Conservation (phyloP, 2,113 vertebrate genomes). For the Dendropsophus ebraccatus region DNA sequence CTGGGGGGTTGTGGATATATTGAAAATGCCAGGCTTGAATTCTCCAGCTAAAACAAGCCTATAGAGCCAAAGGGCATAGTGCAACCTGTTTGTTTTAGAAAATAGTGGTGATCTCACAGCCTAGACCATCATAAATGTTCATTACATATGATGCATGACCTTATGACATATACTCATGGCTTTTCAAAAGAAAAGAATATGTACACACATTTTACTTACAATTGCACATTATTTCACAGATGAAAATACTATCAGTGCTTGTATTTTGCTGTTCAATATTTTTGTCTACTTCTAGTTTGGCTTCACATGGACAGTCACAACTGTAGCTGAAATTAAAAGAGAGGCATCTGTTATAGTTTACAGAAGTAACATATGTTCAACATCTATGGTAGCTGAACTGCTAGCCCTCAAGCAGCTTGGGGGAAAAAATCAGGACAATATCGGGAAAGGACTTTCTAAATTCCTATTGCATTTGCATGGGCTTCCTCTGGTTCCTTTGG, state of each 20-base stretch:
- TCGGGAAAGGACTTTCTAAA: not conserved
- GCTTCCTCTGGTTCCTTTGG: not conserved
- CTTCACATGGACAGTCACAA: not conserved
- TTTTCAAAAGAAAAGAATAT: too few species aligned
- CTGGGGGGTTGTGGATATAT: too few species aligned
- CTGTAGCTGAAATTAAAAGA: not conserved
- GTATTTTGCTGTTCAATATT: not conserved
- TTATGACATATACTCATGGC: too few species aligned
- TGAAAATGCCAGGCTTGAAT: too few species aligned
- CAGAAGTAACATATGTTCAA: not conserved
- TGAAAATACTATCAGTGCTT: not conserved
- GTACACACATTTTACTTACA: too few species aligned
- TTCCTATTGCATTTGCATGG: not conserved
- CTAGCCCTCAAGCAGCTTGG: not conserved
- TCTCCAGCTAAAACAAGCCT: too few species aligned
- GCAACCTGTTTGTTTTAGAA: too few species aligned
- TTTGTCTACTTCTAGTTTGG: not conserved
- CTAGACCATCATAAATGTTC: too few species aligned
- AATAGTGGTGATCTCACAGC: too few species aligned
- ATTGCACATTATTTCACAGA: too few species aligned
- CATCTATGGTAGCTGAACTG: not conserved
- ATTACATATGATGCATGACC: too few species aligned
- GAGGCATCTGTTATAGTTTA: not conserved
- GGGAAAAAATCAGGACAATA: not conserved
- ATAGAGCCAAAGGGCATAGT: too few species aligned